These are phyloP conservation scores for Phaenicophaeus curvirostris DNA, from an alignment of 2,797 vertebrate species.

Conservation along the genomic window DNA sequence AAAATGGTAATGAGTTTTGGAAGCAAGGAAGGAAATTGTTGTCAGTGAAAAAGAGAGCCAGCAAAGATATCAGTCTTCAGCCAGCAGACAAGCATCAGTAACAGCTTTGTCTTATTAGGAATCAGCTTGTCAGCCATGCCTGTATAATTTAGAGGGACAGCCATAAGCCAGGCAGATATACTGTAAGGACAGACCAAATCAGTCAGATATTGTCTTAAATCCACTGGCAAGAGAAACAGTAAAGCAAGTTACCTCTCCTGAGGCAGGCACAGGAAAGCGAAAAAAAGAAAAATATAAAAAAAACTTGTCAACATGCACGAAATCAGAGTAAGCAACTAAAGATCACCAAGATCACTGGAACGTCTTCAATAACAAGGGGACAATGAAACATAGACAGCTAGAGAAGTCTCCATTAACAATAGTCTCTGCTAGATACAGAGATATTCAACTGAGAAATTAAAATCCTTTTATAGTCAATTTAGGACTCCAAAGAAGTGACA, in stretches of 20 bases:
- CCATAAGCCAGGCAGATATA: neutral
- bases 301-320: neutral
- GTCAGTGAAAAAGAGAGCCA: constrained; percentile 18
- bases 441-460: neutral
- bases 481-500: neutral
- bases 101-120: constrained; percentile 10
- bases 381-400: neutral
- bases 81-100: neutral
- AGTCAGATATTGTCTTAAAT: neutral
- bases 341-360: neutral
- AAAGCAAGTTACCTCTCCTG: neutral
- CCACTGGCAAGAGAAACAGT: neutral
- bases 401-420: neutral
- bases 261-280: neutral
- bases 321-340: neutral
- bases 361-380: neutral
- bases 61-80: constrained; percentile 15
- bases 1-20: constrained; percentile 20
- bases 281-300: neutral
- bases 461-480: neutral
- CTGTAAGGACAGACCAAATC: neutral
- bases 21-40: neutral
- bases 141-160: neutral
- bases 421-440: neutral
- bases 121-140: neutral